These are phyloP conservation scores for Heliconius cydno DNA, from an alignment of 2,888 invertebrate species.

Conservation along the genomic window DNA sequence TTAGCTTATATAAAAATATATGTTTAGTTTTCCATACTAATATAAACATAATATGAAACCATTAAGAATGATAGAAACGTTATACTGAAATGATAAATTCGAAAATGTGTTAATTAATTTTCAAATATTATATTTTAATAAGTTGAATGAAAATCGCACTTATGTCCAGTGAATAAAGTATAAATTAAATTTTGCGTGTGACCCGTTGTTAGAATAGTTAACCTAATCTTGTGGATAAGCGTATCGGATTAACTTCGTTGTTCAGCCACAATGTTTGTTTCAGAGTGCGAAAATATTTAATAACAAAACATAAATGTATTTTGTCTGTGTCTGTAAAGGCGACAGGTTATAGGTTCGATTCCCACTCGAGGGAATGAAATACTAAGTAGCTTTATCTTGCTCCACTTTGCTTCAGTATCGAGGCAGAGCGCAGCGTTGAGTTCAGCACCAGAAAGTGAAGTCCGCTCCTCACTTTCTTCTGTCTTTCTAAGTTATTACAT, in stretches of 20 bases:
- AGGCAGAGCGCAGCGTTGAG: too few species aligned
- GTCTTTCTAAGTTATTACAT: too few species aligned
- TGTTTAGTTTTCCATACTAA: not conserved
- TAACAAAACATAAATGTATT: not conserved
- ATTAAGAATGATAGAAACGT: not conserved
- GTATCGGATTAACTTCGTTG: conserved; percentile 19
- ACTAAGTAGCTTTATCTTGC: too few species aligned
- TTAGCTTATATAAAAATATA: not conserved
- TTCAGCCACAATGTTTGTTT: conserved; percentile 10
- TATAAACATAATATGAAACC: not conserved
- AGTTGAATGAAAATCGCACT: not conserved
- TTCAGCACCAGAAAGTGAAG: too few species aligned
- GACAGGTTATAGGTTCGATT: not conserved
- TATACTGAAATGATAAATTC: not conserved
- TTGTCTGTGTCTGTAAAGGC: too few species aligned
- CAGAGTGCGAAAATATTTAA: not conserved
- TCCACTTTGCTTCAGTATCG: too few species aligned
- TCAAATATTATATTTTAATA: not conserved
- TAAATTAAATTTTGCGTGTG: not conserved
- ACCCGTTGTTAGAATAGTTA: conserved; percentile 8
- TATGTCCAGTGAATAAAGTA: not conserved
- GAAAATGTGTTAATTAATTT: not conserved
- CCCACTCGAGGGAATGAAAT: too few species aligned
- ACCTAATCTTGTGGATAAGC: conserved; percentile 20
- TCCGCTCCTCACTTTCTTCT: too few species aligned